phyloP scores from a whole-genome alignment of 2,797 vertebrate genomes.

The Macropus fuliginosus region DNA sequence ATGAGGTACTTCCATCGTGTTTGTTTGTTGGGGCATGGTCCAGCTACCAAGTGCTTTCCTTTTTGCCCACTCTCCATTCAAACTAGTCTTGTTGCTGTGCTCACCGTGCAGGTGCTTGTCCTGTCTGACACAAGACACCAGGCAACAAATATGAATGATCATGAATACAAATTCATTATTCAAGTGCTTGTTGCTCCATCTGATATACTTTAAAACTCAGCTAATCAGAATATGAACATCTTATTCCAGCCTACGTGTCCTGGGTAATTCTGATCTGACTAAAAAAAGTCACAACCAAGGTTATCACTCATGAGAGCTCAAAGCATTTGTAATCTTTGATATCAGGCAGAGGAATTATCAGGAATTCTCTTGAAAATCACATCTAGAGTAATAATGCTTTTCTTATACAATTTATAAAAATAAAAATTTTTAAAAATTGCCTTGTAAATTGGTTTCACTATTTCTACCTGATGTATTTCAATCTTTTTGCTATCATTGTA shows the following conservation, averaged over 20 bases:
- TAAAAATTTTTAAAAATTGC: conserved; percentile 77
- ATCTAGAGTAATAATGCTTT: conserved; percentile 77
- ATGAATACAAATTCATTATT: conserved; percentile 6
- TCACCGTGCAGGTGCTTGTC: not conserved
- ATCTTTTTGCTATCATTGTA: conserved; percentile 86
- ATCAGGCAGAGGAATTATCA: conserved; percentile 81
- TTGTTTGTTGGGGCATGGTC: not conserved
- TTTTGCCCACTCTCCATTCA: not conserved
- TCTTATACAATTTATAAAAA: conserved; percentile 82
- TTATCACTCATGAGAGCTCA: conserved; percentile 78
- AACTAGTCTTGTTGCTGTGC: conserved; percentile 34
- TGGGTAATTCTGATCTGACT: conserved; percentile 63
- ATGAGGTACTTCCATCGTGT: not conserved
- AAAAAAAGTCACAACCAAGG: conserved; percentile 70
- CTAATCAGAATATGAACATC: conserved; percentile 64
- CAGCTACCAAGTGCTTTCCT: not conserved
- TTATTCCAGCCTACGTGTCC: conserved; percentile 57
- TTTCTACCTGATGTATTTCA: conserved; percentile 84
- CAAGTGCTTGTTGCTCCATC: conserved; percentile 65
- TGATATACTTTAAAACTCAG: conserved; percentile 64
- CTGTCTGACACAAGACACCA: not conserved
- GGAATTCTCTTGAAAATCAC: conserved; percentile 82
- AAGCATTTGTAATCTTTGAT: conserved; percentile 73
- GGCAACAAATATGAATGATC: conserved; percentile 30
- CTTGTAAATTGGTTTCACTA: conserved; percentile 84